Conservation (phyloP, 2,888 invertebrate genomes). For the Campoplex capitator region DNA sequence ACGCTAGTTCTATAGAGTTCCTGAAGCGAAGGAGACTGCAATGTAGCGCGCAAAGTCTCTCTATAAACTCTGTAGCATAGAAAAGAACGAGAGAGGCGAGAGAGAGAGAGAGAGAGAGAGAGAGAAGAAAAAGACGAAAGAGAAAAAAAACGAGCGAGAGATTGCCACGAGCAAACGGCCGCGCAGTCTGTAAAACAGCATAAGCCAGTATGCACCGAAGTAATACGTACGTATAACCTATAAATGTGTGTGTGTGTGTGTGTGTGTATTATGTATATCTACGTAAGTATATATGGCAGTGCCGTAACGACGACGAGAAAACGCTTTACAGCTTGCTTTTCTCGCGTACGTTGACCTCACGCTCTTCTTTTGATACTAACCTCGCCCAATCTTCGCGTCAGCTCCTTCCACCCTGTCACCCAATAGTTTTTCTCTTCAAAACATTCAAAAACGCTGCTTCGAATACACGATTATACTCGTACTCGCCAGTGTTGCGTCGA, state of each 20-base stretch:
- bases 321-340: slow-evolving; percentile 77
- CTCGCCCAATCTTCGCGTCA: slow-evolving; percentile 77
- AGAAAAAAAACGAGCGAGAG: slow-evolving; percentile 16
- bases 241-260: neutral
- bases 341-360: slow-evolving; percentile 82
- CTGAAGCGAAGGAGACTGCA: slow-evolving; percentile 33
- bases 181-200: slow-evolving; percentile 38
- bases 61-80: slow-evolving; percentile 9
- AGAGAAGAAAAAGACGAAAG: neutral
- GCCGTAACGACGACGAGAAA: slow-evolving; percentile 75
- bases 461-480: slow-evolving; percentile 9
- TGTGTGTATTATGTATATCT: neutral
- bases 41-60: slow-evolving; percentile 31
- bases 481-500: neutral
- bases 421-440: slow-evolving; percentile 57
- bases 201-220: slow-evolving; percentile 12
- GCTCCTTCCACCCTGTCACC: slow-evolving; percentile 67
- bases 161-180: slow-evolving; percentile 32
- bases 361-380: slow-evolving; percentile 79
- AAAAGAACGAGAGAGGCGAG: neutral
- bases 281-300: slow-evolving; percentile 59
- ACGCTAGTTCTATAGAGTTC: slow-evolving; percentile 27
- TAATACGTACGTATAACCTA: neutral
- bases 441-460: neutral
- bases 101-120: slow-evolving; percentile 5